Percentiles rank a stretch among this genome's conserved stretches.
Evolutionary conservation across 1,140 invertebrate genomes (phyloP).

Genomic region (Plodia interpunctella): DNA sequence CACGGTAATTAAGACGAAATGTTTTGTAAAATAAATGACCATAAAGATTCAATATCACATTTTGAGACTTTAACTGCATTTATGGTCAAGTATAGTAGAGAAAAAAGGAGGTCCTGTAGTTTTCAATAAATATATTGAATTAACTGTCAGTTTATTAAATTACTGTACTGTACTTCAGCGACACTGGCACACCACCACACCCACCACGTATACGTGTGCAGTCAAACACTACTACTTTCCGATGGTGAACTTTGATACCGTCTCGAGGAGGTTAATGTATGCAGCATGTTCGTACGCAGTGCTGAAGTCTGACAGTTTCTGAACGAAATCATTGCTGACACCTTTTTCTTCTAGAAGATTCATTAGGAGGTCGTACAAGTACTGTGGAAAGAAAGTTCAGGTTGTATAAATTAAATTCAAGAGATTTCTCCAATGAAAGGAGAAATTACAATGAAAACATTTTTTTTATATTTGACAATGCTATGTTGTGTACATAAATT

Average conservation of each 20-base stretch:
- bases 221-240: slow-evolving; percentile 71
- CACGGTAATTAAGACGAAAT: too few relatives aligned
- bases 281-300: slow-evolving; percentile 93
- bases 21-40: too few relatives aligned
- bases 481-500: too few relatives aligned
- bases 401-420: background rate
- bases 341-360: slow-evolving; percentile 96
- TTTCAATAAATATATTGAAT: too few relatives aligned
- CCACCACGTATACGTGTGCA: background rate
- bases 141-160: too few relatives aligned
- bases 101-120: too few relatives aligned
- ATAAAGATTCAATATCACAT: too few relatives aligned
- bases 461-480: too few relatives aligned
- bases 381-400: slow-evolving; percentile 78
- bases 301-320: slow-evolving; percentile 90
- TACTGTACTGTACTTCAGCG: background rate
- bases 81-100: too few relatives aligned
- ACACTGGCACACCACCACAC: background rate
- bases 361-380: slow-evolving; percentile 95
- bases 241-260: slow-evolving; percentile 89
- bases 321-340: slow-evolving; percentile 92
- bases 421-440: too few relatives aligned
- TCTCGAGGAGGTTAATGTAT: slow-evolving; percentile 91
- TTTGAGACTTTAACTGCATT: too few relatives aligned
- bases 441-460: too few relatives aligned